A percentile compares a stretch with the other conserved stretches of the same genome.
Conservation (phyloP, 2,888 invertebrate genomes). For the Diaphora mendica region DNA sequence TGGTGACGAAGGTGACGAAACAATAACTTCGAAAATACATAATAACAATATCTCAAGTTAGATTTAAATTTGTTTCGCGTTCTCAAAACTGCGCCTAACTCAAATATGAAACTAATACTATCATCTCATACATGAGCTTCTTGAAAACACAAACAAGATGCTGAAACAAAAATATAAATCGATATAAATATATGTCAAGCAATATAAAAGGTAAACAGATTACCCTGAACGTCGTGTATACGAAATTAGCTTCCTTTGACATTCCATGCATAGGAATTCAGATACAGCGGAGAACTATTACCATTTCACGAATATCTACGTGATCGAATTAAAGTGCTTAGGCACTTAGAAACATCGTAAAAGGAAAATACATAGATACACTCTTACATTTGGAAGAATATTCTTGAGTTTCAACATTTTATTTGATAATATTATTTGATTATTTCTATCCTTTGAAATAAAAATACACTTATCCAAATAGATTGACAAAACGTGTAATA, state of each 20-base stretch:
- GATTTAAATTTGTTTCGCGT: background rate
- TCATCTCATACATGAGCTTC: background rate
- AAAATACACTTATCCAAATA: background rate
- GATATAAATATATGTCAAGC: background rate
- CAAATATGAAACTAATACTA: background rate
- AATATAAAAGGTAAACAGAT: constrained; percentile 19
- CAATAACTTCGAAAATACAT: background rate
- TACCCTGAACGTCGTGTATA: constrained; percentile 20
- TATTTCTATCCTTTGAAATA: constrained; percentile 14
- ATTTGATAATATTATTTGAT: constrained; percentile 14
- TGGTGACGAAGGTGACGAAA: too few relatives aligned
- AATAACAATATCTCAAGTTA: background rate
- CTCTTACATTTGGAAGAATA: constrained; percentile 47
- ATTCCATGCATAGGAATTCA: constrained; percentile 18
- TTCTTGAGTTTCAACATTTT: constrained; percentile 43
- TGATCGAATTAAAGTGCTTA: constrained; percentile 12
- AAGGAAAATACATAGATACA: background rate
- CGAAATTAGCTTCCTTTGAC: constrained; percentile 25
- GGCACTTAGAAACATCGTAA: background rate
- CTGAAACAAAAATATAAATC: background rate
- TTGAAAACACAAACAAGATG: background rate
- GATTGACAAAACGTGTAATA: background rate
- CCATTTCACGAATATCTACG: constrained; percentile 10
- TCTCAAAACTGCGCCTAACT: background rate
- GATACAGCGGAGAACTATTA: constrained; percentile 16